These are phyloP conservation scores for Mastomys coucha DNA, from an alignment of 2,113 vertebrate genomes.

Conservation along the genomic window DNA sequence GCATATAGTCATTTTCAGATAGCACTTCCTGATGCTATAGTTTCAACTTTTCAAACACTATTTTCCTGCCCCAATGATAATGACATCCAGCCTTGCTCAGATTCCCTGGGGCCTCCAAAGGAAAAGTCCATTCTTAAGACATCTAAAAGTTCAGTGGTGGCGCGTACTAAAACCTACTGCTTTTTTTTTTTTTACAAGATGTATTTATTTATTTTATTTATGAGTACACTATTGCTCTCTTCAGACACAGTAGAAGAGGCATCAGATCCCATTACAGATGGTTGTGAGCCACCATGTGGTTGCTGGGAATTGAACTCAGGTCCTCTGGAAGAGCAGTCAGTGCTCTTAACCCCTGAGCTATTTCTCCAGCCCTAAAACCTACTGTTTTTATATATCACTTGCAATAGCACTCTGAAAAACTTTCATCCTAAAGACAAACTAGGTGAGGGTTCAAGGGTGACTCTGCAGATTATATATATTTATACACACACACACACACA, in stretches of 20 bases:
- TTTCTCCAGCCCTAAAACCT: neutral
- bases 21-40: neutral
- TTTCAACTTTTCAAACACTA: constrained; percentile 15
- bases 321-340: no score
- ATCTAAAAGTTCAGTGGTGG: constrained; percentile 40
- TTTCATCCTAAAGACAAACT: neutral
- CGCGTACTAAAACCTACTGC: neutral
- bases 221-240: no score
- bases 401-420: neutral
- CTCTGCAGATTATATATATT: neutral
- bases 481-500: no score
- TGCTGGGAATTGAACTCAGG: no score
- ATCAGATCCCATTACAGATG: no score
- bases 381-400: neutral
- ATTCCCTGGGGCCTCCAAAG: neutral
- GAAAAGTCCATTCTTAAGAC: neutral
- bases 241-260: no score
- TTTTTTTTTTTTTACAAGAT: neutral
- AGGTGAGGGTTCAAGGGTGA: neutral
- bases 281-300: no score
- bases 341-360: no score
- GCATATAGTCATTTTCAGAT: neutral
- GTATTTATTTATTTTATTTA: no score
- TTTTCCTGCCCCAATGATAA: neutral
- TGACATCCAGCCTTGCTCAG: neutral